Conservation (phyloP, 2,888 invertebrate species). For the Asteroscopus sphinx region DNA sequence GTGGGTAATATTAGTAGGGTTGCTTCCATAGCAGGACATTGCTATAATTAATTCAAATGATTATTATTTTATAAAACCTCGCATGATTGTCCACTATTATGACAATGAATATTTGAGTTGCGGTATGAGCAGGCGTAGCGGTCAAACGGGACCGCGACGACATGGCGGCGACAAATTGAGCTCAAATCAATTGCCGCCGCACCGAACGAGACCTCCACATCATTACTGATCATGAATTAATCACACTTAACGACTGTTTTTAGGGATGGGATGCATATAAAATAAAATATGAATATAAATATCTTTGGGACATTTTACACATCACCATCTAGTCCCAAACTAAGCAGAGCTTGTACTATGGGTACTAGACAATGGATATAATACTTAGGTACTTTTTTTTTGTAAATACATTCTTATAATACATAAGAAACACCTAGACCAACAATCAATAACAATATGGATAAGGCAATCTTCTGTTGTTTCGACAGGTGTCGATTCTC, state of each 20-base stretch:
- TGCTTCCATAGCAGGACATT: no score
- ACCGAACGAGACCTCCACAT: slow-evolving; percentile 68
- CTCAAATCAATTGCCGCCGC: slow-evolving; percentile 78
- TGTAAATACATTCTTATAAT: no score
- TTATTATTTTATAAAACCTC: slow-evolving; percentile 29
- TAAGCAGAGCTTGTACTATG: no score
- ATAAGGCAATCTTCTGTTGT: no score
- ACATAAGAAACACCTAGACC: no score
- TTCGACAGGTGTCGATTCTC: no score
- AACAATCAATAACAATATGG: no score
- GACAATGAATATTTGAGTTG: slow-evolving; percentile 64
- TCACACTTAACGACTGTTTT: slow-evolving; percentile 79
- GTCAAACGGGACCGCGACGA: slow-evolving; percentile 60
- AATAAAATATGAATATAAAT: not conserved
- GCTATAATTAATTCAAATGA: slow-evolving; percentile 5
- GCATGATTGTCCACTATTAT: slow-evolving; percentile 48
- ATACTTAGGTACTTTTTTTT: no score
- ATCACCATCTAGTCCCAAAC: no score
- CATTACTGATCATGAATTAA: slow-evolving; percentile 87
- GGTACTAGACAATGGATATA: no score
- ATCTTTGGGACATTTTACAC: no score
- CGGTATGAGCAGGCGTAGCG: slow-evolving; percentile 63
- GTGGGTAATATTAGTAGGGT: no score
- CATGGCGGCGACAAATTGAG: slow-evolving; percentile 81
- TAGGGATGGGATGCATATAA: slow-evolving; percentile 60